A percentile compares a stretch with the other conserved stretches of the same genome.
phyloP scores from a whole-genome alignment of 1,140 invertebrate genomes.

The Limonius californicus region DNA sequence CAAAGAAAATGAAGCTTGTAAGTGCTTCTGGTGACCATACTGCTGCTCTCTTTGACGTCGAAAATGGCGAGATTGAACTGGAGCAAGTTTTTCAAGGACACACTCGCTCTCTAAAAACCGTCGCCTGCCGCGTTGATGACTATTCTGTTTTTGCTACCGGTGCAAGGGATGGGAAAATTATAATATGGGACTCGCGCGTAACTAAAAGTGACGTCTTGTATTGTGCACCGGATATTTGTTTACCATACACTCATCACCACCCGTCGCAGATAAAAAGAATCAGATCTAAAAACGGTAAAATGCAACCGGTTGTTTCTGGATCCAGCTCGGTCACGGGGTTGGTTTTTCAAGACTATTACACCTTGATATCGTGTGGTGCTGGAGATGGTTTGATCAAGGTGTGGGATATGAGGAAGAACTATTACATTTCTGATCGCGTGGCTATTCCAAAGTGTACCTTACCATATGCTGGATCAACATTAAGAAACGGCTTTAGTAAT shows the following conservation, averaged over 20 bases:
- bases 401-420: slow-evolving; percentile 83
- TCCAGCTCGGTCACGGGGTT: slow-evolving; percentile 70
- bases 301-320: slow-evolving; percentile 17
- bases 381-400: slow-evolving; percentile 81
- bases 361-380: slow-evolving; percentile 74
- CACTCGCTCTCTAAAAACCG: slow-evolving; percentile 74
- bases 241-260: slow-evolving; percentile 43
- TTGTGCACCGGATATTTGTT: slow-evolving; percentile 39
- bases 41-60: slow-evolving; percentile 67
- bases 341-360: slow-evolving; percentile 72
- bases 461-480: slow-evolving; percentile 64
- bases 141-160: slow-evolving; percentile 78
- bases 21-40: slow-evolving; percentile 84
- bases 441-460: slow-evolving; percentile 68
- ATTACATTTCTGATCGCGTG: slow-evolving; percentile 63
- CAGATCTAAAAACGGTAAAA: slow-evolving; percentile 9
- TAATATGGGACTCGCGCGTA: slow-evolving; percentile 75
- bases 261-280: slow-evolving; percentile 30
- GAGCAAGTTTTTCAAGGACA: slow-evolving; percentile 66
- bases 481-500: slow-evolving; percentile 73
- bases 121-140: slow-evolving; percentile 64
- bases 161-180: slow-evolving; percentile 76
- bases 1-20: slow-evolving; percentile 67
- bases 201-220: slow-evolving; percentile 19
- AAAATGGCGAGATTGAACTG: slow-evolving; percentile 54